A percentile compares a stretch with the other conserved stretches of the same genome.
phyloP scores from a whole-genome alignment of 2,797 vertebrate species.

The Phrynocephalus guinanensis region DNA sequence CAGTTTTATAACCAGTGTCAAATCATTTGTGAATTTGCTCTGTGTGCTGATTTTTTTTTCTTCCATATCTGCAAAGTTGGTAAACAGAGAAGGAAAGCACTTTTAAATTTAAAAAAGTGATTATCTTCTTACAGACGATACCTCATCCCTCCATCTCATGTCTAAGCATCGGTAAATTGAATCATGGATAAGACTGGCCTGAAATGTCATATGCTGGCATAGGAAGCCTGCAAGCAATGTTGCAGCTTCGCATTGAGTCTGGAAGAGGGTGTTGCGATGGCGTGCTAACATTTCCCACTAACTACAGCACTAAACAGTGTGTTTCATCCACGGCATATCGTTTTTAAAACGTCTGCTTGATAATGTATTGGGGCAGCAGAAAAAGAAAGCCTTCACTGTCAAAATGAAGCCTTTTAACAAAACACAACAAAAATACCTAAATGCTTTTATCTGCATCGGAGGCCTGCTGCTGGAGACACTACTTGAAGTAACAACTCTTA shows the following conservation, averaged over 20 bases:
- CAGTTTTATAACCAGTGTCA: neutral
- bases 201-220: neutral
- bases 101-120: neutral
- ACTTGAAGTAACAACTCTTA: conserved; percentile 45
- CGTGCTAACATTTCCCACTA: neutral
- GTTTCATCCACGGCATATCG: neutral
- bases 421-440: neutral
- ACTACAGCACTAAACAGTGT: neutral
- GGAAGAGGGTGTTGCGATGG: neutral
- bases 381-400: neutral
- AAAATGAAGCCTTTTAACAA: neutral
- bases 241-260: too few relatives aligned
- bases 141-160: neutral
- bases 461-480: neutral
- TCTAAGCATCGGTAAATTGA: neutral
- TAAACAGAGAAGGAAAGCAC: neutral
- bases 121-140: neutral
- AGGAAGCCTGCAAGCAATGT: neutral
- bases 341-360: neutral
- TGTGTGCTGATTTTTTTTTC: neutral
- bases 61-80: neutral
- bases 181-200: neutral
- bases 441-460: conserved; percentile 18
- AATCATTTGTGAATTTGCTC: neutral
- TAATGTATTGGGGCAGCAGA: neutral